A percentile compares a stretch with the other conserved stretches of the same genome.
Conservation (phyloP, 2,797 vertebrate species). For the Craterocephalus amniculus region DNA sequence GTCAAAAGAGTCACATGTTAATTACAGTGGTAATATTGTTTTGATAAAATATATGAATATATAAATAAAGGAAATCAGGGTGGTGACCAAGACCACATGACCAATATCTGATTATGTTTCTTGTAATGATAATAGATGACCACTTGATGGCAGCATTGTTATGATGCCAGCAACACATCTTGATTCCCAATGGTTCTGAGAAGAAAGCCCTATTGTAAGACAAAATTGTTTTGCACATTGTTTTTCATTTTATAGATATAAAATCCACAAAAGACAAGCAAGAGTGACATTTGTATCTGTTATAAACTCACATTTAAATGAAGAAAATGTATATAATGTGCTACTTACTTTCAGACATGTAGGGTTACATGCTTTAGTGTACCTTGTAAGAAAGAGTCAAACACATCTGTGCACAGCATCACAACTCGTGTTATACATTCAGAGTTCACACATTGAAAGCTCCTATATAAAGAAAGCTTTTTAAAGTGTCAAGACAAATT, state of each 20-base stretch:
- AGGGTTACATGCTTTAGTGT: neutral
- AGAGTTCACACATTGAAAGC: slow-evolving; percentile 30
- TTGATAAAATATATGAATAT: no score
- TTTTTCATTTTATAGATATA: slow-evolving; percentile 8
- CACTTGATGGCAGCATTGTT: slow-evolving; percentile 74
- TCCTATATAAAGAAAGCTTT: slow-evolving; percentile 36
- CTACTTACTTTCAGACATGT: neutral
- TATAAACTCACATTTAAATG: neutral
- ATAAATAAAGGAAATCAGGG: slow-evolving; percentile 4
- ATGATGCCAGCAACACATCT: neutral
- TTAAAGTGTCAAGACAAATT: slow-evolving; percentile 39
- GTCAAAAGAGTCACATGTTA: neutral
- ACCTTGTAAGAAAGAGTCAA: neutral
- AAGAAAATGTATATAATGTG: no score
- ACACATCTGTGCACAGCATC: neutral
- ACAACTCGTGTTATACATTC: slow-evolving; percentile 1
- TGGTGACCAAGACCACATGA: slow-evolving; percentile 9
- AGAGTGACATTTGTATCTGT: neutral
- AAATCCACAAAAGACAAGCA: slow-evolving; percentile 20
- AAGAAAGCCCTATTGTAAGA: neutral
- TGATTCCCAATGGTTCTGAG: neutral
- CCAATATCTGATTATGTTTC: neutral
- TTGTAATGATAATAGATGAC: slow-evolving; percentile 27
- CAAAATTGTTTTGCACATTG: neutral
- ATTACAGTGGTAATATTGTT: slow-evolving; percentile 8